phyloP scores from a whole-genome alignment of 2,113 vertebrate species.

The Hippolais icterina region DNA sequence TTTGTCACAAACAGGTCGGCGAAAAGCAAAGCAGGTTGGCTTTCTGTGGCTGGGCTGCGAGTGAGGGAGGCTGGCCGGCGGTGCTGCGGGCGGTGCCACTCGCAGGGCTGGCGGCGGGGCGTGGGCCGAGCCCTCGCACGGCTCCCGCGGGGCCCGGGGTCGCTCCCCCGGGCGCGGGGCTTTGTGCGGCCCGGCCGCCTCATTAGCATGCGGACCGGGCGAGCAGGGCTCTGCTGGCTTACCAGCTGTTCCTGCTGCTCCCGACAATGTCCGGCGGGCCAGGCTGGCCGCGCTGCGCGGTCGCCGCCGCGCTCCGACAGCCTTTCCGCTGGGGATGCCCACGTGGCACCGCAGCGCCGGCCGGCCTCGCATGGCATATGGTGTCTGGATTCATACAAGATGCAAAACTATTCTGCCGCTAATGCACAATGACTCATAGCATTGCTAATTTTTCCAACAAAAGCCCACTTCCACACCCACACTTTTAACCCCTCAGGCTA shows the following conservation, averaged over 20 bases:
- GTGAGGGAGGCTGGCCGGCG: fast-evolving
- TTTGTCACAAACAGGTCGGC: fast-evolving
- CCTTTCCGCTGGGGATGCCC: conserved; percentile 85
- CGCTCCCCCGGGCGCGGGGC: background rate
- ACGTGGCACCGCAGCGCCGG: conserved; percentile 90
- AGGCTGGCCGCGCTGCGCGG: conserved; percentile 85
- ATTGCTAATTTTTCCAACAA: conserved; percentile 93
- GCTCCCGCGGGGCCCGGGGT: background rate
- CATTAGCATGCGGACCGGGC: conserved; percentile 86
- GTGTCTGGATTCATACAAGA: conserved; percentile 98
- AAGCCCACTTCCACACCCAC: conserved; percentile 87
- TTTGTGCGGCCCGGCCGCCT: conserved; percentile 69
- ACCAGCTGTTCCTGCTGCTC: conserved; percentile 98
- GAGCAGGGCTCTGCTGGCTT: conserved; percentile 75
- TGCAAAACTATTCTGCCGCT: conserved; percentile 97
- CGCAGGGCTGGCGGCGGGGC: background rate
- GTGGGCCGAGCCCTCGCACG: background rate
- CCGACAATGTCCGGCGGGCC: conserved; percentile 92
- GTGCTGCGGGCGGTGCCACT: background rate
- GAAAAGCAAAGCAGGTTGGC: fast-evolving
- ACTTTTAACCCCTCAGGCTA: conserved; percentile 82
- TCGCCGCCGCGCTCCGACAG: conserved; percentile 72
- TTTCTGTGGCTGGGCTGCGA: background rate
- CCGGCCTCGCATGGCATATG: conserved; percentile 97
- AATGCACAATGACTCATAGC: conserved; percentile 98